Percentiles rank a stretch among this genome's conserved stretches.
phyloP scores from a whole-genome alignment of 1,140 invertebrate species.

The Aricia agestis region DNA sequence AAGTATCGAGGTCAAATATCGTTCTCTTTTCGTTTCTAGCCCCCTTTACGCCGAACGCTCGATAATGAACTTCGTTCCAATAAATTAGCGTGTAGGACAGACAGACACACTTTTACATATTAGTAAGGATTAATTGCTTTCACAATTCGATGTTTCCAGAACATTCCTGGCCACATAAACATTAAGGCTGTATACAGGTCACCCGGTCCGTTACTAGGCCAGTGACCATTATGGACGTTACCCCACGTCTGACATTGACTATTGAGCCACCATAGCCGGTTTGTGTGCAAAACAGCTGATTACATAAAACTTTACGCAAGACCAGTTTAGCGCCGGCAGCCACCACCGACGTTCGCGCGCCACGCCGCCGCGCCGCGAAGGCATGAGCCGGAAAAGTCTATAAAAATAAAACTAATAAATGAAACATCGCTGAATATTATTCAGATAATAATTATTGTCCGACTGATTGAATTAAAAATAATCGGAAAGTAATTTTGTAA shows the following conservation, averaged over 20 bases:
- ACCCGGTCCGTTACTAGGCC: background rate
- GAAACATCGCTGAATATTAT: background rate
- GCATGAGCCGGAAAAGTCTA: no score
- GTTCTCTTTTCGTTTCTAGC: no score
- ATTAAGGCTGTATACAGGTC: background rate
- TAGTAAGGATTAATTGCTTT: no score
- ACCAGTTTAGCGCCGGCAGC: constrained; percentile 24
- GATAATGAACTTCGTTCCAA: no score
- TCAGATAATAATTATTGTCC: no score
- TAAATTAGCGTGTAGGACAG: no score
- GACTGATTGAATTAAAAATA: background rate
- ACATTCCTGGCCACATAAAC: background rate
- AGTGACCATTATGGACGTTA: constrained; percentile 16
- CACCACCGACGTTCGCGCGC: background rate
- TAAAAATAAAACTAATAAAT: background rate
- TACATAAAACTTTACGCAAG: constrained; percentile 49
- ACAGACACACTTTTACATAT: no score
- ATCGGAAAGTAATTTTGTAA: no score
- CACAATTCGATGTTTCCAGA: no score
- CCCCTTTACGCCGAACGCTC: no score
- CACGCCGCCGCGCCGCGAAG: background rate
- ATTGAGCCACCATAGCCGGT: constrained; percentile 42
- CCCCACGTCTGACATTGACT: constrained; percentile 41
- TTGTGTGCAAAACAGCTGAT: constrained; percentile 37
- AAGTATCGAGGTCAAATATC: no score